Evolutionary conservation across 2,113 vertebrate genomes (phyloP), one percentile per base, ranked within the genome.

Genomic region (Pelecanus crispus): DNA sequence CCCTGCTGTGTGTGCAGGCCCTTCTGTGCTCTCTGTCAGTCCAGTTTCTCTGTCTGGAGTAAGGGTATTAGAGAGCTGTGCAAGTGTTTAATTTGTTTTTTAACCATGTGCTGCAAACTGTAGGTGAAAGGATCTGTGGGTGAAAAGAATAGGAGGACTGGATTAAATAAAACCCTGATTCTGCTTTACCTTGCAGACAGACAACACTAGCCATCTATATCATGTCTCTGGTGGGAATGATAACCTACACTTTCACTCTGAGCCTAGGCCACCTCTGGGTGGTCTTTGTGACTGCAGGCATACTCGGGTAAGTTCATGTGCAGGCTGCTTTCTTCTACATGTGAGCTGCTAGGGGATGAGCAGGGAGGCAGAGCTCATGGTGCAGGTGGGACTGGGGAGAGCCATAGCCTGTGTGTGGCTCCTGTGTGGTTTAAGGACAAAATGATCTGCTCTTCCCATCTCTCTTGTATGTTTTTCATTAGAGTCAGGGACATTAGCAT

Each of bases 251-350:
- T 6, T 98, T 99, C 81, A 99, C 99, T 49, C 98, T 99, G 94
- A 97, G 94, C 74, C 95, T 99, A 81, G 98, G 97, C n/a, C 91
- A 98, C 87, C 97, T 99, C 59, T 99, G 99, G 99, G 92, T 99
- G 26, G 99, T 99, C 89, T 99, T 99, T 85, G 15, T 99, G 95
- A 99, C 99, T 8, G 98, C 98, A 59, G 99, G 98, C 21, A 12
- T 82, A 2, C 94, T 99, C 92, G 99, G 99, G 99, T 99, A 98
- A 98, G 99, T 98, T 80, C 15, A 34, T 5, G 20, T 49, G 42
- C 31, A 42, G 24, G 19, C 45, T 83, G 38, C 26, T 82, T 81
- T 82, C 15, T 26, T 92, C 1, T 4, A 6, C 3, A 0, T 9
- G 16, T 50, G 56, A 71, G 17, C 55, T 88, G 45, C 17, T 73